phyloP scores from a whole-genome alignment of 2,888 invertebrate species.

The Idaea straminata region DNA sequence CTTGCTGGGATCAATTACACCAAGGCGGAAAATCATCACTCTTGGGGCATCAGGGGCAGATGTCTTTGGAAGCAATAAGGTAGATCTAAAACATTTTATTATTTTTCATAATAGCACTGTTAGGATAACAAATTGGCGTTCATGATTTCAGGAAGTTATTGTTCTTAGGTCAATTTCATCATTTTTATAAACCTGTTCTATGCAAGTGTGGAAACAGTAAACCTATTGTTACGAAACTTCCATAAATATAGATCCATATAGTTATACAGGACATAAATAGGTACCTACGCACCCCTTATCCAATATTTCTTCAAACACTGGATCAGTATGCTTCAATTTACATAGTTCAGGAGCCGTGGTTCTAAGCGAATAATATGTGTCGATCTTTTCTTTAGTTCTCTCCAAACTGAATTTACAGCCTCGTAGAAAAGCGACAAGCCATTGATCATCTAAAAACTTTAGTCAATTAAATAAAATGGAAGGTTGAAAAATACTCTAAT shows the following conservation, averaged over 20 bases:
- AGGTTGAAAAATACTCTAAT: too few relatives aligned
- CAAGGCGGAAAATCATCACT: constrained; percentile 73
- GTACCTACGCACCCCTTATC: constrained; percentile 20
- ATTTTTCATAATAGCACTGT: constrained; percentile 12
- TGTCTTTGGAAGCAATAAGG: constrained; percentile 43
- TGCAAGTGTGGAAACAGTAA: too few relatives aligned
- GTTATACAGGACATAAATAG: too few relatives aligned
- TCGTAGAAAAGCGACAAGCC: constrained; percentile 79
- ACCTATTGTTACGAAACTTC: too few relatives aligned
- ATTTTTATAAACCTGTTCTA: too few relatives aligned
- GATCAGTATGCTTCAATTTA: constrained; percentile 69
- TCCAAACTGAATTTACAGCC: constrained; percentile 83
- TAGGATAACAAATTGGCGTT: too few relatives aligned
- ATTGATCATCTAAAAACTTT: constrained; percentile 75
- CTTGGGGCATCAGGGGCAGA: constrained; percentile 52
- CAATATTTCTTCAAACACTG: constrained; percentile 59
- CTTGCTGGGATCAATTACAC: constrained; percentile 60
- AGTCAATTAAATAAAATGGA: neutral
- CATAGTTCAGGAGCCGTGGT: constrained; percentile 77
- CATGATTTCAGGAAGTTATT: too few relatives aligned
- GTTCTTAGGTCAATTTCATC: too few relatives aligned
- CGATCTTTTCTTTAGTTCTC: constrained; percentile 80
- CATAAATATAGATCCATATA: too few relatives aligned
- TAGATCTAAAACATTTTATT: constrained; percentile 27
- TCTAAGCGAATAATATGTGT: constrained; percentile 78